These are phyloP conservation scores for Trialeurodes vaporariorum DNA, from an alignment of 1,140 invertebrate genomes.

Conservation along the genomic window DNA sequence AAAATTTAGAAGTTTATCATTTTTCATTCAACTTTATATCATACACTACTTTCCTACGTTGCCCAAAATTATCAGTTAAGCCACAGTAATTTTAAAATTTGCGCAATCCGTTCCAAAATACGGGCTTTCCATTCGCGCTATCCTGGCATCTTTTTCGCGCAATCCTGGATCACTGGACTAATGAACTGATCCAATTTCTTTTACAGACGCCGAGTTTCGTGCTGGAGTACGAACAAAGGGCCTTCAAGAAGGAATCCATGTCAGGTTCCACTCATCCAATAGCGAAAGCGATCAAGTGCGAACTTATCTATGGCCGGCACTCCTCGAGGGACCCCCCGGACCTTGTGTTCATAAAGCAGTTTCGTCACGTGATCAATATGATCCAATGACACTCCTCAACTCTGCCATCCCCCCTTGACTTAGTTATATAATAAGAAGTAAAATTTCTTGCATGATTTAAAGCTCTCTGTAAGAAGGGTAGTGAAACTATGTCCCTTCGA, in stretches of 20 bases:
- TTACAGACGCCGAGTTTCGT: slow-evolving; percentile 39
- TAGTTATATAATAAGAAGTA: too few species aligned
- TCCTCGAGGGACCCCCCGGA: slow-evolving; percentile 47
- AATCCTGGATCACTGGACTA: neutral
- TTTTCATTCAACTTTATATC: slow-evolving; percentile 2
- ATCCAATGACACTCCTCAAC: too few species aligned
- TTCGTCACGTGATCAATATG: slow-evolving; percentile 47
- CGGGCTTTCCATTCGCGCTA: too few species aligned
- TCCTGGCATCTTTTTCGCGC: too few species aligned
- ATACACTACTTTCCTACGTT: neutral
- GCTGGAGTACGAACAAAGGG: slow-evolving; percentile 44
- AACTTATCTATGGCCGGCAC: slow-evolving; percentile 58
- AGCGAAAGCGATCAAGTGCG: slow-evolving; percentile 43
- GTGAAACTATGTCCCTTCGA: too few species aligned
- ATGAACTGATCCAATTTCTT: slow-evolving; percentile 3
- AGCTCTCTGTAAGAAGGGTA: too few species aligned
- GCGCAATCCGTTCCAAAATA: neutral
- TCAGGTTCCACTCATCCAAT: slow-evolving; percentile 51
- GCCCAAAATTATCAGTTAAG: neutral
- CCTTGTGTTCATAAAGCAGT: slow-evolving; percentile 57
- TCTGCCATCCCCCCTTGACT: too few species aligned
- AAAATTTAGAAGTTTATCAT: too few species aligned
- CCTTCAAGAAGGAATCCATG: slow-evolving; percentile 47
- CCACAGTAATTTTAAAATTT: neutral
- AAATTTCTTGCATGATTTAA: too few species aligned